Conservation (phyloP, 53 echinoderm and acorn worm genomes). For the Paracentrotus lividus region DNA sequence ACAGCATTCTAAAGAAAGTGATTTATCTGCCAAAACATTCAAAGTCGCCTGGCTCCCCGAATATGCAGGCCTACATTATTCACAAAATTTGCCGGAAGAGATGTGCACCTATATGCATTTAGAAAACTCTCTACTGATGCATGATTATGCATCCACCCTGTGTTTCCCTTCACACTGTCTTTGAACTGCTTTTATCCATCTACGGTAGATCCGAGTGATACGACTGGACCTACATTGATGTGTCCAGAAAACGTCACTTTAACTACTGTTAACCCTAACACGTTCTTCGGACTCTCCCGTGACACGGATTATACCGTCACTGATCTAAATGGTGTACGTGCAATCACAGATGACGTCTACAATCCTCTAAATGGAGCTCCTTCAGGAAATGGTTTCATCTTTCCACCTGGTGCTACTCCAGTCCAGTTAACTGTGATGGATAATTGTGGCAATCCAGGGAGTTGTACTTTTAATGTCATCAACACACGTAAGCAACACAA, state of each 20-base stretch:
- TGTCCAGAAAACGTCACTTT: not conserved
- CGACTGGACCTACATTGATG: not conserved
- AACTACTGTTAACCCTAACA: not conserved
- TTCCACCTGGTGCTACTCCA: not conserved
- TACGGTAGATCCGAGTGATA: too few relatives aligned
- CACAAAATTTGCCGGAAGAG: too few relatives aligned
- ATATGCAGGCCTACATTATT: too few relatives aligned
- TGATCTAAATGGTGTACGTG: too few relatives aligned
- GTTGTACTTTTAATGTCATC: not conserved
- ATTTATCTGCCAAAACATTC: too few relatives aligned
- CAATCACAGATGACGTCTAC: not conserved
- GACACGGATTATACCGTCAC: not conserved
- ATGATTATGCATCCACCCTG: too few relatives aligned
- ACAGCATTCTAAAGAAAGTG: too few relatives aligned
- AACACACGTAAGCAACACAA: not conserved
- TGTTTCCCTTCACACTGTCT: too few relatives aligned
- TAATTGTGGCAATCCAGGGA: not conserved
- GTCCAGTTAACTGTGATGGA: not conserved
- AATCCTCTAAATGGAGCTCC: not conserved
- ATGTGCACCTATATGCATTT: too few relatives aligned
- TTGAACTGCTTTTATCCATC: not conserved
- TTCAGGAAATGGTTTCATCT: not conserved
- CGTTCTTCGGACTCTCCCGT: not conserved
- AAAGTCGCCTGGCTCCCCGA: too few relatives aligned
- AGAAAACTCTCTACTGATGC: too few relatives aligned